Conservation (phyloP, 2,113 vertebrate species). For the Siniperca chuatsi region DNA sequence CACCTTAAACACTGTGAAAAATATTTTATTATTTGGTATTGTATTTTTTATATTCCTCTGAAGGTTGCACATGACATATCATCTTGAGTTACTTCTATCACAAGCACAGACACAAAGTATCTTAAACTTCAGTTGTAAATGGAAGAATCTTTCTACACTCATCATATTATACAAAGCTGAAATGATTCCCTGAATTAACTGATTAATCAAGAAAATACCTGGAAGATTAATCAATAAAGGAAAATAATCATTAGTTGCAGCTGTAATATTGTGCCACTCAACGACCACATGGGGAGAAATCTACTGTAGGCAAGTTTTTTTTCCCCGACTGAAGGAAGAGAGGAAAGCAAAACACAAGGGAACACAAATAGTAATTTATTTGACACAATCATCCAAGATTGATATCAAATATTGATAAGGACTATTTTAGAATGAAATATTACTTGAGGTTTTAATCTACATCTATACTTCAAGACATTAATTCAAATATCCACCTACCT, state of each 20-base stretch:
- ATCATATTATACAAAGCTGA: background rate
- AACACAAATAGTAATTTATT: background rate
- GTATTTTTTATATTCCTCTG: background rate
- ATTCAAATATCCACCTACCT: background rate
- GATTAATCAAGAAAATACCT: background rate
- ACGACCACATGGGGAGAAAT: background rate
- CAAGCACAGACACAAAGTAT: no score
- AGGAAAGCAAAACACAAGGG: background rate
- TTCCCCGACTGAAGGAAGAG: background rate
- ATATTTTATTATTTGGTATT: background rate
- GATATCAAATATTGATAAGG: background rate
- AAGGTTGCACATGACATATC: background rate
- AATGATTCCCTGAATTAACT: background rate
- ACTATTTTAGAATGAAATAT: background rate
- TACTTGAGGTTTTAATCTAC: background rate
- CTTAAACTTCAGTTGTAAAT: background rate
- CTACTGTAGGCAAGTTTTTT: background rate
- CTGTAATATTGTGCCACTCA: no score
- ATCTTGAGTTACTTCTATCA: background rate
- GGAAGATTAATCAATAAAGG: no score
- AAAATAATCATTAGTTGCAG: no score
- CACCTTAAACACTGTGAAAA: constrained; percentile 4
- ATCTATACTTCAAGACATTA: background rate
- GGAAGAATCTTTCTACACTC: background rate
- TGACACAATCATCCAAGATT: background rate